phyloP scores from a whole-genome alignment of 2,888 invertebrate species.

The Furcula furcula region DNA sequence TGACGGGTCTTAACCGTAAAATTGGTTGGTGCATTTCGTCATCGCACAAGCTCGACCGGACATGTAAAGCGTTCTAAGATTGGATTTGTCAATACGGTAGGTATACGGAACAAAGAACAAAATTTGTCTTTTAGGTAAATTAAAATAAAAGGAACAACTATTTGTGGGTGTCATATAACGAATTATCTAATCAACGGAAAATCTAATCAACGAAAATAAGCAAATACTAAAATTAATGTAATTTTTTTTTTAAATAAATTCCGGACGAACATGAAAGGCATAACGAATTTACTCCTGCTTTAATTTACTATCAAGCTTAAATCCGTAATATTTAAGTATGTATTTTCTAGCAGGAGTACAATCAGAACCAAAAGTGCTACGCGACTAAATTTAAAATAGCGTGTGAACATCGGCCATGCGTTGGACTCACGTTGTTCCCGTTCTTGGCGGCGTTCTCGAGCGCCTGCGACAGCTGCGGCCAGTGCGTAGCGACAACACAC shows the following conservation, averaged over 20 bases:
- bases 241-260: background rate
- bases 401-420: slow-evolving; percentile 54
- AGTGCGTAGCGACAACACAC: slow-evolving; percentile 71
- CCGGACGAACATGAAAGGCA: background rate
- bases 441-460: slow-evolving; percentile 86
- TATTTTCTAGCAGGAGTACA: slow-evolving; percentile 3
- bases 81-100: too few species aligned
- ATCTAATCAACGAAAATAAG: background rate
- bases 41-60: too few species aligned
- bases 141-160: too few species aligned
- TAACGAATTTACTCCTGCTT: background rate
- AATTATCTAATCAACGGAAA: background rate
- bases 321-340: background rate
- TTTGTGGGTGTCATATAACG: too few species aligned
- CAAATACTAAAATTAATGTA: background rate
- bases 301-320: background rate
- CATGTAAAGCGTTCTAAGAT: too few species aligned
- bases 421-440: slow-evolving; percentile 83
- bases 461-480: slow-evolving; percentile 82
- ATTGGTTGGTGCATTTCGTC: too few species aligned
- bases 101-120: too few species aligned
- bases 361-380: slow-evolving; percentile 7
- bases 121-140: too few species aligned
- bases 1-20: too few species aligned
- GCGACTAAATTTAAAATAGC: slow-evolving; percentile 8